phyloP scores from a whole-genome alignment of 2,888 invertebrate genomes.

The Xestia sexstrigata region DNA sequence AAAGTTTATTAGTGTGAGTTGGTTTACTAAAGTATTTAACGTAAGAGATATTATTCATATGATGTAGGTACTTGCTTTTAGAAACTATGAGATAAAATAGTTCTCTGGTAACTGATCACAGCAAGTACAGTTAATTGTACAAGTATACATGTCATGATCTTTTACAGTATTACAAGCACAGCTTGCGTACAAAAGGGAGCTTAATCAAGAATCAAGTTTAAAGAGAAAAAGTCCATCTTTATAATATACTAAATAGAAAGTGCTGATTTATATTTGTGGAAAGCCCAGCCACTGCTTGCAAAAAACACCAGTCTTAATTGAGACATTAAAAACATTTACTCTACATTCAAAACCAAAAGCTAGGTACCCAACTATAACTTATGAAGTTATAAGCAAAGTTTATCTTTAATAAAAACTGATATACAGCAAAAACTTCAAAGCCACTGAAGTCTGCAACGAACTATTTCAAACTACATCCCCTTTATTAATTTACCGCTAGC shows the following conservation, averaged over 20 bases:
- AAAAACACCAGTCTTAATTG: neutral
- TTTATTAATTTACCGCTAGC: conserved; percentile 55
- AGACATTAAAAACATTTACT: neutral
- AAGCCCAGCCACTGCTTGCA: neutral
- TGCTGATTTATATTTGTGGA: neutral
- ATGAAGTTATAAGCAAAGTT: conserved; percentile 14
- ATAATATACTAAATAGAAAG: neutral
- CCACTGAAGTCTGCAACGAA: conserved; percentile 37
- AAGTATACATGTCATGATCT: neutral
- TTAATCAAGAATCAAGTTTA: neutral
- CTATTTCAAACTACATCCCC: conserved; percentile 41
- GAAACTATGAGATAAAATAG: neutral
- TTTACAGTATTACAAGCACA: neutral
- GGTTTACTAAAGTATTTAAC: neutral
- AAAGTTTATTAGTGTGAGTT: conserved; percentile 11
- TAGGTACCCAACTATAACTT: conserved; percentile 2
- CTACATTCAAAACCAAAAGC: neutral
- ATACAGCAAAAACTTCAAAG: conserved; percentile 25
- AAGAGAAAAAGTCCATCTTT: neutral
- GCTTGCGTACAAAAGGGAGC: neutral
- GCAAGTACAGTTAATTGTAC: neutral
- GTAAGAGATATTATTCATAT: neutral
- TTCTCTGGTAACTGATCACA: neutral
- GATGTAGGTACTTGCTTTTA: neutral
- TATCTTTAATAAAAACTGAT: conserved; percentile 17